Percentiles rank a stretch among this genome's conserved stretches.
Conservation (phyloP, 2,797 vertebrate species). For the Hyperoplus lanceolatus region DNA sequence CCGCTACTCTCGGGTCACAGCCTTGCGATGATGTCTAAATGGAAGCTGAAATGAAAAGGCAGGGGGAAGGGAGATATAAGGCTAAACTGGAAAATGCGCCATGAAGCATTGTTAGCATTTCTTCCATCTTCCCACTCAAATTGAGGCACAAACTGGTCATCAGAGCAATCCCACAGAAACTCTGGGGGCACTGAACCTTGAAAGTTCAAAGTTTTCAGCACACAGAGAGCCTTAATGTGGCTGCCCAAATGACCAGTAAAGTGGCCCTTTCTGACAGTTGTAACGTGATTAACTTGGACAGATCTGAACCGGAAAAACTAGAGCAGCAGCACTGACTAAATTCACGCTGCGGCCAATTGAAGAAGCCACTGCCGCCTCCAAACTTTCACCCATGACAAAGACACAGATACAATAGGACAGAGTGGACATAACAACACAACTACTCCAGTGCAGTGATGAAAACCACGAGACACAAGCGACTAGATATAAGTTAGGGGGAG, state of each 20-base stretch:
- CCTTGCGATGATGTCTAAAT: constrained; percentile 56
- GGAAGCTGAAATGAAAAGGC: constrained; percentile 19
- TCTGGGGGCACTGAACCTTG: constrained; percentile 67
- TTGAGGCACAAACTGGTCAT: constrained; percentile 71
- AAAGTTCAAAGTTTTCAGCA: constrained; percentile 62
- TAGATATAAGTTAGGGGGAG: constrained; percentile 15
- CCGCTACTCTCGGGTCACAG: constrained; percentile 58
- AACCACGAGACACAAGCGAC: constrained; percentile 20
- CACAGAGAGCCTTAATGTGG: constrained; percentile 54
- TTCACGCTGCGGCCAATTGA: constrained; percentile 50
- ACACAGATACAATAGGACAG: constrained; percentile 66
- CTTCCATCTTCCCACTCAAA: constrained; percentile 61
- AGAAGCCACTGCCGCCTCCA: constrained; percentile 48
- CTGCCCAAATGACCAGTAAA: constrained; percentile 74
- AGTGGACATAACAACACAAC: constrained; percentile 50
- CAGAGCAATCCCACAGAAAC: constrained; percentile 52
- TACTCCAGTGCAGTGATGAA: constrained; percentile 30
- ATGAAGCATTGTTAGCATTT: constrained; percentile 40
- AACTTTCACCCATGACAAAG: constrained; percentile 63
- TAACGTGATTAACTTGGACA: constrained; percentile 73
- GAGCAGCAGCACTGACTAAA: constrained; percentile 65
- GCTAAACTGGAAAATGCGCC: constrained; percentile 28
- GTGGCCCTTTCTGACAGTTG: constrained; percentile 72
- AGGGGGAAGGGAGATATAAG: background rate
- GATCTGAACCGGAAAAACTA: constrained; percentile 76